Percentiles rank a stretch among this genome's conserved stretches.
phyloP scores from a whole-genome alignment of 2,113 vertebrate species.

The Bubalus kerabau region DNA sequence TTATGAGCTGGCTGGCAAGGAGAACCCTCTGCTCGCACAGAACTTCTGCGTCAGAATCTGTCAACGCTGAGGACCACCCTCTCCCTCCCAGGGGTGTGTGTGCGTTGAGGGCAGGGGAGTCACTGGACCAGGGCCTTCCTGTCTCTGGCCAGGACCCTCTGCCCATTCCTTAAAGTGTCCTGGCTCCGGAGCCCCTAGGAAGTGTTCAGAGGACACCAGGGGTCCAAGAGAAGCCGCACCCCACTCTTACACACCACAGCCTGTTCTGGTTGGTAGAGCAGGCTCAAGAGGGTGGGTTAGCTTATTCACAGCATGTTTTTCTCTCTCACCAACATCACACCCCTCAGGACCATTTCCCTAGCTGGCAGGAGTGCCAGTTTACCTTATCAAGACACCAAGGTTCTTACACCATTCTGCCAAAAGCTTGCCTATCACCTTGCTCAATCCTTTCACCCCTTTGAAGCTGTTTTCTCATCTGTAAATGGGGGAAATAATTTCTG shows the following conservation, averaged over 20 bases:
- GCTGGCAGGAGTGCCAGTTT: not conserved
- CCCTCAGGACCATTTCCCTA: not conserved
- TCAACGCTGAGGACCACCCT: fast-evolving
- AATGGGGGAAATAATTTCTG: not conserved
- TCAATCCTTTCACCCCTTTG: not conserved
- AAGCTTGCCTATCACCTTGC: not conserved
- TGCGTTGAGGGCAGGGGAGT: not conserved
- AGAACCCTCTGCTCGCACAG: not conserved
- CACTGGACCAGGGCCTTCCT: not conserved
- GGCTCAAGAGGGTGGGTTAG: not conserved
- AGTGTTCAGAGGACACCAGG: not conserved
- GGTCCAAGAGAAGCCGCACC: not conserved
- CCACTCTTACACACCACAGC: not conserved
- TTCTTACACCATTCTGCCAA: not conserved
- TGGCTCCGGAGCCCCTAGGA: not conserved
- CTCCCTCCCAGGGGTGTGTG: too few species aligned
- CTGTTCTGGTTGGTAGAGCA: not conserved
- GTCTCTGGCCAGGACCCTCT: not conserved
- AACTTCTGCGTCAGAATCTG: not conserved
- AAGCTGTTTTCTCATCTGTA: not conserved
- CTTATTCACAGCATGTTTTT: not conserved
- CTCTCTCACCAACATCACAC: not conserved
- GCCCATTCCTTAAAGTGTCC: not conserved
- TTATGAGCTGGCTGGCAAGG: not conserved
- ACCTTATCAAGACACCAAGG: not conserved